Evolutionary conservation across 2,797 vertebrate genomes (phyloP).

Genomic region (Etheostoma nigrum): DNA sequence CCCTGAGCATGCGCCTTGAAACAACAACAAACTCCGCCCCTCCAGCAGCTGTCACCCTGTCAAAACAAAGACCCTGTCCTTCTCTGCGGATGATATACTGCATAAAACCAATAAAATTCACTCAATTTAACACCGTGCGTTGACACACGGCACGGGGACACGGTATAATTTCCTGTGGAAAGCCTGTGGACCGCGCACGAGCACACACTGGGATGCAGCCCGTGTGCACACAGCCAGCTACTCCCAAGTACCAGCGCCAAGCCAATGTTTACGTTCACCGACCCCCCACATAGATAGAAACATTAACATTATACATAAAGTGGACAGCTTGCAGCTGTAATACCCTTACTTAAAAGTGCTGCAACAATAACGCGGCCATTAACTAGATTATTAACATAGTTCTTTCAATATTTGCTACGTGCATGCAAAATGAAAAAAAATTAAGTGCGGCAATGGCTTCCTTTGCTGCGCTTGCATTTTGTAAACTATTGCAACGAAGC

Average conservation of each 20-base stretch:
- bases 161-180: slow-evolving; percentile 18
- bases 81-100: slow-evolving; percentile 59
- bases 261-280: slow-evolving; percentile 81
- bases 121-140: not conserved
- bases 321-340: slow-evolving; percentile 42
- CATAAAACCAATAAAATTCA: slow-evolving; percentile 54
- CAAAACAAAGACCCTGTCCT: slow-evolving; percentile 91
- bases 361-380: not conserved
- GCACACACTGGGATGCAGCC: slow-evolving; percentile 21
- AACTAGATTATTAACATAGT: not conserved
- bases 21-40: slow-evolving; percentile 87
- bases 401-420: slow-evolving; percentile 31
- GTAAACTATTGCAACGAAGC: slow-evolving; percentile 73
- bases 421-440: slow-evolving; percentile 55
- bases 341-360: not conserved
- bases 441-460: slow-evolving; percentile 80
- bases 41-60: slow-evolving; percentile 90
- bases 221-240: slow-evolving; percentile 44
- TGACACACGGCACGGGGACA: slow-evolving; percentile 37
- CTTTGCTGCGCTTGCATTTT: slow-evolving; percentile 85
- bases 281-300: slow-evolving; percentile 72
- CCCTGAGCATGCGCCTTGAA: slow-evolving; percentile 70
- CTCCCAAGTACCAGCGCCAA: slow-evolving; percentile 68
- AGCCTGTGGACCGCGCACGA: slow-evolving; percentile 2
- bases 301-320: slow-evolving; percentile 49